Evolutionary conservation across 2,113 vertebrate genomes (phyloP).

Genomic region (Saccopteryx bilineata): DNA sequence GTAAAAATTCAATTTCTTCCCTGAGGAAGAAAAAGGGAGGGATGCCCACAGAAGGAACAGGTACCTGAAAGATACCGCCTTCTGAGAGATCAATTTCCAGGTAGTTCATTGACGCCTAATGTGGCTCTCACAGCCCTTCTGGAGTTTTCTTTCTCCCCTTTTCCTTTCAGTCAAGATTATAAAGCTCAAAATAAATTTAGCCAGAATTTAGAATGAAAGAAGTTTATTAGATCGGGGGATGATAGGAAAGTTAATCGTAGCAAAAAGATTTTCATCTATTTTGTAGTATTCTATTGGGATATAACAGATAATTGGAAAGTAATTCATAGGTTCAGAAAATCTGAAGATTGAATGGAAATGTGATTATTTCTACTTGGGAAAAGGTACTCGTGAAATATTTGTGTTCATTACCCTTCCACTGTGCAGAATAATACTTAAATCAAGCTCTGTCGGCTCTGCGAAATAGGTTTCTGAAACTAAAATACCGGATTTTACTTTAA

Average conservation of each 20-base stretch:
- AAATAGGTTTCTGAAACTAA: conserved; percentile 53
- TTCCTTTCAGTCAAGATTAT: neutral
- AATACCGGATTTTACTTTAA: conserved; percentile 49
- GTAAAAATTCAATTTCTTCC: conserved; percentile 58
- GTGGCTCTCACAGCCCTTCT: neutral
- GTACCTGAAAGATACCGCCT: neutral
- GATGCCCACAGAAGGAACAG: neutral
- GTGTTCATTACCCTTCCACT: conserved; percentile 61
- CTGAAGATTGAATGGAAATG: conserved; percentile 53
- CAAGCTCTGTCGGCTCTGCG: conserved; percentile 9
- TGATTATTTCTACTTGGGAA: conserved; percentile 65
- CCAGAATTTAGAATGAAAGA: conserved; percentile 50
- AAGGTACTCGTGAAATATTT: conserved; percentile 70
- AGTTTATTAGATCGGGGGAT: conserved; percentile 47
- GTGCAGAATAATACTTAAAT: conserved; percentile 52
- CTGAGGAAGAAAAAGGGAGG: neutral
- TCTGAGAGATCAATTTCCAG: conserved; percentile 57
- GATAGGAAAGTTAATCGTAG: conserved; percentile 64
- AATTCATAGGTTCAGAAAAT: conserved; percentile 62
- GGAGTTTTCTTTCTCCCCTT: neutral
- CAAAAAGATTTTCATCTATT: conserved; percentile 65
- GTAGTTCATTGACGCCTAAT: conserved; percentile 63
- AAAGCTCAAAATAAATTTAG: conserved; percentile 55
- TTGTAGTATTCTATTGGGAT: conserved; percentile 64
- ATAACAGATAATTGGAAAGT: conserved; percentile 58